Base-by-base conservation (phyloP, 2,113 vertebrate species). In the Rhinoderma darwinii region DNA sequence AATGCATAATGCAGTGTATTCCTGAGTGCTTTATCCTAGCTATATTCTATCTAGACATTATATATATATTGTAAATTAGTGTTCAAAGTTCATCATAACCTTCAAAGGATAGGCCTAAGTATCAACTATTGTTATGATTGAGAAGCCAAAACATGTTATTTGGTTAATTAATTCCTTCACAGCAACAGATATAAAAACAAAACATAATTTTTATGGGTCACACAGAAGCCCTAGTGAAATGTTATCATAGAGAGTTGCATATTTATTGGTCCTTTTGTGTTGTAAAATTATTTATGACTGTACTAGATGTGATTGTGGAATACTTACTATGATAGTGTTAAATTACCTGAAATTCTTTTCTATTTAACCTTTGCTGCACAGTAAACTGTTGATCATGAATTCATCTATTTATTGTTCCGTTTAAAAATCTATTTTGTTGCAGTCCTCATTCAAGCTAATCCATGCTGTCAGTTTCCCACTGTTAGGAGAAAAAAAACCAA, bases 381-480 rank as follows among this genome's bases (percentile, higher is more conserved):
- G 44, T 70, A 59, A 61, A 59, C n/a, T 47, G 54, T 9, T 59
- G 47, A 75, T 59, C 50, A 39, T 61, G 37, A 76, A 74, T 59
- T 43, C 63, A 54, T n/a, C 39, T 14, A 51, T 76, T 61, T 84
- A 76, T 84, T 59, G 54, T 44, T 61, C 73, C 22, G 12, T 37
- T 61, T 75, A 12, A 84, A 70, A 76, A 76, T 54, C 59, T 54
- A 84, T 74, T 59, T 61, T 76, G 41, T 41, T 61, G 35, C 25
- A 32, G 32, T 47, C 47, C 30, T 47, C 56, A 25, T 84, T 77
- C 41, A 76, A 32, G 22, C 54, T 41, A 59, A 63, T 63, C 54
- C 27, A 72, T 54, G 83, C 50, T 76, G 56, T 77, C 73, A 77
- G 83, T 61, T 76, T 30, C 54, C 83, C 6, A 61, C 54, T 44